Percentiles rank a stretch among this genome's conserved stretches.
Evolutionary conservation across 1,140 invertebrate genomes (phyloP).

Genomic region (Scaptomyza montana): DNA sequence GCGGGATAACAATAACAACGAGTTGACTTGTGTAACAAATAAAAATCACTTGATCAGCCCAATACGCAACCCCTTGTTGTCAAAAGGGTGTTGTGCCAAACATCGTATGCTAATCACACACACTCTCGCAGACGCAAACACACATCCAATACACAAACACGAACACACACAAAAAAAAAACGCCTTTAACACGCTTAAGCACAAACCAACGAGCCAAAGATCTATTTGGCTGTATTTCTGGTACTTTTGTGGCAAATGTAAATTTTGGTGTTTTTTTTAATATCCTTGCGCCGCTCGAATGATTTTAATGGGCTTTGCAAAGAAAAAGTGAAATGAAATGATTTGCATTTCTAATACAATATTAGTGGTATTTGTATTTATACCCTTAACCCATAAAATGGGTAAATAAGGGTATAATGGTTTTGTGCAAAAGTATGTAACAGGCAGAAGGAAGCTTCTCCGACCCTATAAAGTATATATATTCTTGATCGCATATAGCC

Average conservation of each 20-base stretch:
- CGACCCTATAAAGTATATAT: too few species aligned
- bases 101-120: slow-evolving; percentile 77
- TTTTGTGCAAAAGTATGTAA: too few species aligned
- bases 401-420: too few species aligned
- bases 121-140: slow-evolving; percentile 12
- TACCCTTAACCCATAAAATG: too few species aligned
- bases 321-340: slow-evolving; percentile 41
- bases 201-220: slow-evolving; percentile 68
- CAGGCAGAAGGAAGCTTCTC: too few species aligned
- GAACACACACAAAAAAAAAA: slow-evolving; percentile 12
- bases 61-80: slow-evolving; percentile 65
- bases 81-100: slow-evolving; percentile 70
- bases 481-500: too few species aligned
- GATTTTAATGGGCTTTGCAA: slow-evolving; percentile 70
- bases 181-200: slow-evolving; percentile 74
- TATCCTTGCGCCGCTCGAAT: slow-evolving; percentile 77
- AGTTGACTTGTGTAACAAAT: slow-evolving; percentile 77
- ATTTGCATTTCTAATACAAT: slow-evolving; percentile 60
- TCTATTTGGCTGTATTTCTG: slow-evolving; percentile 53
- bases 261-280: slow-evolving; percentile 73
- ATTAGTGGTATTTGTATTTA: slow-evolving; percentile 17
- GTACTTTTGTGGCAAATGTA: slow-evolving; percentile 49
- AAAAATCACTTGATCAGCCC: slow-evolving; percentile 76
- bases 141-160: slow-evolving; percentile 1
- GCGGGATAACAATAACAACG: slow-evolving; percentile 39